Percentiles rank a stretch among this genome's conserved stretches.
These are phyloP conservation scores for Oreochromis tanganicae DNA, from an alignment of 2,113 vertebrate genomes.

Conservation along the genomic window DNA sequence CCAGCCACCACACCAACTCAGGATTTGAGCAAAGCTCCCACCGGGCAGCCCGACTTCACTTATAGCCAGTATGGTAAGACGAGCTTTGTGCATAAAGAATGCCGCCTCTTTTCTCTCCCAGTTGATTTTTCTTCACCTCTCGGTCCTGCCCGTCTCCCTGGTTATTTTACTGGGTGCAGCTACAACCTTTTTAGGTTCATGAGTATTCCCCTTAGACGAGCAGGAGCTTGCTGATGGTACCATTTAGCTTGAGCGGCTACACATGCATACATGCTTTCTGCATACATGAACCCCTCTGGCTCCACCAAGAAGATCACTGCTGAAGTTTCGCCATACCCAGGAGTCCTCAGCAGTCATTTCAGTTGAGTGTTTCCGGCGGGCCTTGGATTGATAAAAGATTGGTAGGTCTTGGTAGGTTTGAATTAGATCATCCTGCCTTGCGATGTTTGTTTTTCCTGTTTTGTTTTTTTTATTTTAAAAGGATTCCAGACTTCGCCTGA, in stretches of 20 bases:
- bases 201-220: slow-evolving; percentile 18
- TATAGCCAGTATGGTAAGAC: slow-evolving; percentile 98
- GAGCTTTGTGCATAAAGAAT: slow-evolving; percentile 9
- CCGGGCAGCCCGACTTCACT: slow-evolving; percentile 93
- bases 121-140: slow-evolving; percentile 4
- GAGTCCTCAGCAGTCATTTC: slow-evolving; percentile 36
- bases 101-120: slow-evolving; percentile 22
- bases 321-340: slow-evolving; percentile 21
- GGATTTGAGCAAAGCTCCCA: slow-evolving; percentile 94
- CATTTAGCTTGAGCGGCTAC: slow-evolving; percentile 59
- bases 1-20: slow-evolving; percentile 94
- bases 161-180: background rate
- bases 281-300: slow-evolving; percentile 38
- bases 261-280: slow-evolving; percentile 59
- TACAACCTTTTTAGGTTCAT: slow-evolving; percentile 29
- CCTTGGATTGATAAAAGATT: slow-evolving; percentile 52
- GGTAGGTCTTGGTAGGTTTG: slow-evolving; percentile 57
- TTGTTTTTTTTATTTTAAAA: slow-evolving; percentile 27
- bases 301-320: slow-evolving; percentile 34
- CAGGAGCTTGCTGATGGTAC: slow-evolving; percentile 51
- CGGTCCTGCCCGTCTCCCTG: background rate
- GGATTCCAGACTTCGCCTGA: background rate
- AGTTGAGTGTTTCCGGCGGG: slow-evolving; percentile 19
- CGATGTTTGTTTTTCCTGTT: slow-evolving; percentile 48
- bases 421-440: slow-evolving; percentile 80